Base-by-base conservation (phyloP, 1,140 invertebrate genomes). In the Hyposmocoma kahamanoa region DNA sequence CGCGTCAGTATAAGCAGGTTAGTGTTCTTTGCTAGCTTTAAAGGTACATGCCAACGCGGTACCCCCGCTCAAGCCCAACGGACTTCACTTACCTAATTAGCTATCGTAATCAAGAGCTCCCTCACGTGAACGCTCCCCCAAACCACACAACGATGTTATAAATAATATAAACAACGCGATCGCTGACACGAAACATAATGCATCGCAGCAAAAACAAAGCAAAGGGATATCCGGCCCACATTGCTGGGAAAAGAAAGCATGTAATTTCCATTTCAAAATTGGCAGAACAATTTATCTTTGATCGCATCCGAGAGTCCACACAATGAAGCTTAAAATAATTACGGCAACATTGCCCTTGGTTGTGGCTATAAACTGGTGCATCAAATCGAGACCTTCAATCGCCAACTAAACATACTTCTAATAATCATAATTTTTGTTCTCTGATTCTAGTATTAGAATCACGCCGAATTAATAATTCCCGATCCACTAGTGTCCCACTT, bases 81-180 rank as follows among this genome's bases (percentile, higher is more conserved):
- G 4, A 34, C 15, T 9, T 34, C 9, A 34, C 13, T 21, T 46
- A 21, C 34, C 47, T 59, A 68, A 65, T 67, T 64, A 62, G 49
- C 41, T 51, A 32, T 56, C 65, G n/a, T n/a, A n/a, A n/a, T n/a
- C 60, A 59, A 60, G 43, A 53, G 50, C 42, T 50, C 60, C 66
- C 55, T 53, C 47, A 47, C 51, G 51, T 58, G 57, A 48, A 59
- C 47, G 62, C 53, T 51, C 58, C 49, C 32, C 56, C 36, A 43
- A 45, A 50, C 50, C 54, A 58, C 59, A 42, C 38, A 55, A 49
- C 26, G 34, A n/a, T 39, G 67, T 67, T 65, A 67, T 62, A 68
- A 65, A 71, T 74, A 75, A 67, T 19, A 38, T 67, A 77, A 72
- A 80, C 66, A 72, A 54, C 59, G 62, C 50, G 62, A 51, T 47